A percentile compares a stretch with the other conserved stretches of the same genome.
Conservation (phyloP, 2,113 vertebrate genomes). For the Uria lomvia region DNA sequence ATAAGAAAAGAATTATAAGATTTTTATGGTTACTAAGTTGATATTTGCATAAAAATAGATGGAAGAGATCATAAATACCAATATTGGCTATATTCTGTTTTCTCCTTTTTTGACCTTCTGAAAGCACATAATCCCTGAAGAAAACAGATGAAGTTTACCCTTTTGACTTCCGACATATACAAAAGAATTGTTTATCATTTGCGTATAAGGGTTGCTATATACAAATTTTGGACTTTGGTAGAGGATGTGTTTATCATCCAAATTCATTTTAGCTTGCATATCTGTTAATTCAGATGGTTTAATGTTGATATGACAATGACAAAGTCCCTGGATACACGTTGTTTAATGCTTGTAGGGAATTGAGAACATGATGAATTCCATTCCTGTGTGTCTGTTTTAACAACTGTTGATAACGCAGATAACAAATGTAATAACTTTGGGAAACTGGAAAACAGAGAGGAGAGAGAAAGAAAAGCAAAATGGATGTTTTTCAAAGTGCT, state of each 20-base stretch:
- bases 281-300: slow-evolving; percentile 23
- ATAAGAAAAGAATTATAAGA: neutral
- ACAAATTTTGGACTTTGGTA: neutral
- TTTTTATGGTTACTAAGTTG: neutral
- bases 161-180: neutral
- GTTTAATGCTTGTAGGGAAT: neutral
- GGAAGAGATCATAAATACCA: neutral
- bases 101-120: neutral
- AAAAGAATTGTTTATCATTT: neutral
- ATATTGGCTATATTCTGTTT: neutral
- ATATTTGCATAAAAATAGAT: neutral
- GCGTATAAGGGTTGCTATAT: neutral
- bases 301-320: slow-evolving; percentile 22
- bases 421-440: neutral
- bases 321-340: neutral
- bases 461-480: neutral
- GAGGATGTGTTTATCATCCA: neutral
- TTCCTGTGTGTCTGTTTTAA: neutral
- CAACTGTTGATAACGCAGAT: neutral
- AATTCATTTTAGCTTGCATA: neutral
- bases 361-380: neutral
- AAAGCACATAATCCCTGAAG: neutral
- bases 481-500: neutral
- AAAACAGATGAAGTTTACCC: neutral
- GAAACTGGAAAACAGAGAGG: neutral